Base-by-base conservation (phyloP, 2,113 vertebrate genomes). In the Tylochromis polylepis region DNA sequence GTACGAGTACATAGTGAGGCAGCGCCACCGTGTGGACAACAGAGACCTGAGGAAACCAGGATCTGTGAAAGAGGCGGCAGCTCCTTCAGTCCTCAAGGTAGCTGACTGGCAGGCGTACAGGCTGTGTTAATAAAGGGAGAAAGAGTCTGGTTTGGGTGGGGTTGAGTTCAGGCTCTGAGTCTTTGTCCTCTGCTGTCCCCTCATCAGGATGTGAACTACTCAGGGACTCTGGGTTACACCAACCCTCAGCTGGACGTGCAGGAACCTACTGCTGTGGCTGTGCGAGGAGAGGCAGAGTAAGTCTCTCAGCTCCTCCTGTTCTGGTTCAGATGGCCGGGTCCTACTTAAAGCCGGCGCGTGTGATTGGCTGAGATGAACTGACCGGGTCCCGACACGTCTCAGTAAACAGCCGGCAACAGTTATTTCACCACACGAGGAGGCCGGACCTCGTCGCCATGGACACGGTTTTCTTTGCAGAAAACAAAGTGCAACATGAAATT, bases 1-100 rank as follows among this genome's bases (percentile, higher is more conserved):
- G 0, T 99, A 98, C 2, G 98, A 99, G 91, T 99, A 99, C 93
- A 98, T 99, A 18, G 96, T 99, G 87, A 97, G 97, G 20, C 98
- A 98, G 93, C 97, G 98, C 15, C 97, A 98, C 79, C 97, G 96
- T 43, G 97, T 96, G 86, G 97, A 97, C 78, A 80, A 81, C 38
- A 96, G 96, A 77, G 96, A 96, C 79, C 43, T n/a, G 2, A 94
- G 92, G 82, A 97, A 94, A 81, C 89, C 94, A 11, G 81, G 56
- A 31, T 88, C 92, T 5, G 83, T 80, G 67, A 93, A 89, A 41
- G 94, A 96, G 20, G 85, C 94, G 0, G 93, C 67, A 22, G 92
- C 93, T 82, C 94, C 95, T 7, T 95, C 96, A 24, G 88, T 92
- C 51, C 87, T 94, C 56, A 96, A 98, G 97, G 97, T 99, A 95